Conservation (phyloP, 2,113 vertebrate genomes). For the Motacilla tschutschensis region DNA sequence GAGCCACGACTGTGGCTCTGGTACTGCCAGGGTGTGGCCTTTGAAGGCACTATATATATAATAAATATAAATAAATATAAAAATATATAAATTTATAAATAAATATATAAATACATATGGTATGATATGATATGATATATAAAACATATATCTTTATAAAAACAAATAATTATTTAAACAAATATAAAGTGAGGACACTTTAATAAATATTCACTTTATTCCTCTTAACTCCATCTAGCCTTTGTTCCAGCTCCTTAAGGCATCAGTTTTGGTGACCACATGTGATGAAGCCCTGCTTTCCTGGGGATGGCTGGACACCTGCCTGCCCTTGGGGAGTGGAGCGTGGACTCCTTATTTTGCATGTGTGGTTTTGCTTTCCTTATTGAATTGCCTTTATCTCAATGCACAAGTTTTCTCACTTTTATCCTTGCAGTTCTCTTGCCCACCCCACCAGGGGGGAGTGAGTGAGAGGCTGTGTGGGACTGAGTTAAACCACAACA, state of each 20-base stretch:
- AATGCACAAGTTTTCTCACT: neutral
- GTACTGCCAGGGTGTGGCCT: neutral
- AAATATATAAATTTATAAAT: too few species aligned
- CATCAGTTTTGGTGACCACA: neutral
- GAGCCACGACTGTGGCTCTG: neutral
- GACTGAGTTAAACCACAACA: neutral
- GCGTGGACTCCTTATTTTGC: neutral
- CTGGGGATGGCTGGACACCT: neutral
- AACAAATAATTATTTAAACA: neutral
- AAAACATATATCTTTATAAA: too few species aligned
- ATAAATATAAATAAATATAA: too few species aligned
- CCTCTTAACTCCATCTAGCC: neutral
- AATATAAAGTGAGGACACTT: neutral
- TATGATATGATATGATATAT: too few species aligned
- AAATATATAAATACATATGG: too few species aligned
- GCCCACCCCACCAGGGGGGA: neutral
- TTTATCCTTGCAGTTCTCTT: neutral
- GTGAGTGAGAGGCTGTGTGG: neutral
- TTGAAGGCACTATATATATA: neutral
- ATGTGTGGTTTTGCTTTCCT: neutral
- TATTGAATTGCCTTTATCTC: neutral
- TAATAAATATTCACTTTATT: neutral
- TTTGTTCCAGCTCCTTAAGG: neutral
- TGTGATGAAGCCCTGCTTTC: neutral
- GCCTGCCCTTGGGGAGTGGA: neutral